These are phyloP conservation scores for Pachypanchax playfairii DNA, from an alignment of 2,113 vertebrate genomes.

Conservation along the genomic window DNA sequence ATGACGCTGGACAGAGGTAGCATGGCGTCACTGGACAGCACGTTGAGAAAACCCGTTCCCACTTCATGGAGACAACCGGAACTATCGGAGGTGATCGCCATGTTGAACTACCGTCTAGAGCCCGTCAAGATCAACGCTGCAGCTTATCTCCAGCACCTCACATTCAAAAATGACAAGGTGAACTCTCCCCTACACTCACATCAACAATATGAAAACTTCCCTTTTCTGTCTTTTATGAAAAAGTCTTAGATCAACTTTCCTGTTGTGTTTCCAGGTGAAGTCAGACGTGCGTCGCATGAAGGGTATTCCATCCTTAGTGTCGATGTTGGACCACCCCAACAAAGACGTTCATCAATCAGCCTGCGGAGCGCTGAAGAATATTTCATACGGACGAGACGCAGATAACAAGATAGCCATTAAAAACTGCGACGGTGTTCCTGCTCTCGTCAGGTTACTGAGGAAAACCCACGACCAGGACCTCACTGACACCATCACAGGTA, in stretches of 20 bases:
- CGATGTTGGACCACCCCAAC: constrained; percentile 91
- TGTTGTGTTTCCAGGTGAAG: constrained; percentile 81
- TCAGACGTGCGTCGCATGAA: constrained; percentile 94
- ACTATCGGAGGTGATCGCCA: constrained; percentile 94
- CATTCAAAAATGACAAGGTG: constrained; percentile 94
- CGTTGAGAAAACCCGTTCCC: constrained; percentile 85
- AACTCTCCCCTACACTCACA: background rate
- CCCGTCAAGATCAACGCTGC: constrained; percentile 95
- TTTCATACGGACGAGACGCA: constrained; percentile 92
- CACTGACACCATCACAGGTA: constrained; percentile 97
- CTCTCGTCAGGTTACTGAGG: constrained; percentile 87
- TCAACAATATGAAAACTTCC: background rate
- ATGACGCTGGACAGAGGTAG: constrained; percentile 87
- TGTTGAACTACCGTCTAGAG: constrained; percentile 93
- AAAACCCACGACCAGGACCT: constrained; percentile 93
- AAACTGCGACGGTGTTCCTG: constrained; percentile 94
- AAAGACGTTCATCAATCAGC: constrained; percentile 94
- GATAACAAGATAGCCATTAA: constrained; percentile 99
- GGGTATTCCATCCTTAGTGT: constrained; percentile 93
- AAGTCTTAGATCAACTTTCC: background rate
- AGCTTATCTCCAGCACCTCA: constrained; percentile 94
- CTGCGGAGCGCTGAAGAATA: constrained; percentile 96
- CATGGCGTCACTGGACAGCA: constrained; percentile 93
- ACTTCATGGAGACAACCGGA: constrained; percentile 91
- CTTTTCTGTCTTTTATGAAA: background rate